Evolutionary conservation across 2,888 invertebrate genomes (phyloP), one percentile per base, ranked within the genome.

Genomic region (Scaptomyza reducta): DNA sequence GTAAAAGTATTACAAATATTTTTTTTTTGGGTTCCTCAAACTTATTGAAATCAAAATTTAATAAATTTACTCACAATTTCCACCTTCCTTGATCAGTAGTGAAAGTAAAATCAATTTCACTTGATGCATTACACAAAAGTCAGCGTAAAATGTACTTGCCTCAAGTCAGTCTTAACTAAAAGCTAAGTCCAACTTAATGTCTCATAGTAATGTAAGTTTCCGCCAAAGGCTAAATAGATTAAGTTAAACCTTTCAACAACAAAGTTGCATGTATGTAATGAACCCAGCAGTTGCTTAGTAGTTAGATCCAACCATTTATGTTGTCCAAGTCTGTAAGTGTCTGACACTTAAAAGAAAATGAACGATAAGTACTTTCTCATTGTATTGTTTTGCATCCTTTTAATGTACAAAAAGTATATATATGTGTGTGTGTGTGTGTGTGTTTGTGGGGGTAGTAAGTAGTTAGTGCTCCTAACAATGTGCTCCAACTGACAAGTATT

Each of bases 401-500:
- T 6, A 6, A 27, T 38, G n/a, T 59, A 18, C 16, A n/a, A 13
- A 11, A 18, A 1, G 6, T 13, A 11, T 13, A 27, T 6, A 5
- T 27, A 5, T 27, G 27, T 27, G 6, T 27, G 3, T 29, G 27
- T 45, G 14, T 27, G 27, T 45, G 31, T 47, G 14, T 16, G 29
- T 31, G 11, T 29, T 11, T 18, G 29, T 47, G 31, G 13, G 31
- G 27, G 27, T 27, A 18, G 47, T 31, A 42, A 51, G 56, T 55
- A 35, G 50, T 35, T 35, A 50, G 51, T 18, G 47, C 31, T 44
- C 57, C 35, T 45, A 58, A 58, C 67, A 60, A 71, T 72, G 59
- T 66, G 44, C 63, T 16, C n/a, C 70, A 63, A 29, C 70, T 49
- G 73, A 51, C 60, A 75, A 70, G 66, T 62, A 82, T 82, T 82